Evolutionary conservation across 2,797 vertebrate genomes (phyloP).

Genomic region (Phataginus tetradactyla): DNA sequence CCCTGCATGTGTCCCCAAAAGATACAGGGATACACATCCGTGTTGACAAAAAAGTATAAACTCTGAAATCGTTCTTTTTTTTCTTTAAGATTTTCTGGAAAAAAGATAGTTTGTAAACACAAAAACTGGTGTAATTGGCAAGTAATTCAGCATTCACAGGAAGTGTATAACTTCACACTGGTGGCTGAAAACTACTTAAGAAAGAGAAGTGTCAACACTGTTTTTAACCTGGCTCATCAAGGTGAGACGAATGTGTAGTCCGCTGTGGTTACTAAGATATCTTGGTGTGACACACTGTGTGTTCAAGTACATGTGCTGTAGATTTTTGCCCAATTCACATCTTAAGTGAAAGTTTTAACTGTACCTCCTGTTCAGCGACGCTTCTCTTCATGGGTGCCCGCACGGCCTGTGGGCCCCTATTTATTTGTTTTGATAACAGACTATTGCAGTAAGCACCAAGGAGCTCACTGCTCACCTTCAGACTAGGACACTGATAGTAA

Average conservation of each 20-base stretch:
- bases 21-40: neutral
- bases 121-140: slow-evolving; percentile 78
- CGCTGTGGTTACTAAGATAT: fast-evolving
- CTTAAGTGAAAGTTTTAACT: neutral
- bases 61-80: neutral
- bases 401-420: fast-evolving
- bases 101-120: neutral
- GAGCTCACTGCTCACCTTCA: neutral
- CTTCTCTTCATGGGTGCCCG: fast-evolving
- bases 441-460: neutral
- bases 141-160: slow-evolving; percentile 65
- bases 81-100: slow-evolving; percentile 79
- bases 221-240: slow-evolving; percentile 81
- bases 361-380: fast-evolving
- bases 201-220: slow-evolving; percentile 64
- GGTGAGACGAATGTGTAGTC: slow-evolving; percentile 73
- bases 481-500: neutral
- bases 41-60: neutral
- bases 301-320: neutral
- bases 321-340: neutral
- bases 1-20: neutral
- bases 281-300: neutral
- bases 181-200: slow-evolving; percentile 82
- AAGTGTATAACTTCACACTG: slow-evolving; percentile 83
- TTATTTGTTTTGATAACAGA: neutral